A percentile compares a stretch with the other conserved stretches of the same genome.
phyloP scores from a whole-genome alignment of 92 coral and sea anemone species.

The Actinernus sp. region DNA sequence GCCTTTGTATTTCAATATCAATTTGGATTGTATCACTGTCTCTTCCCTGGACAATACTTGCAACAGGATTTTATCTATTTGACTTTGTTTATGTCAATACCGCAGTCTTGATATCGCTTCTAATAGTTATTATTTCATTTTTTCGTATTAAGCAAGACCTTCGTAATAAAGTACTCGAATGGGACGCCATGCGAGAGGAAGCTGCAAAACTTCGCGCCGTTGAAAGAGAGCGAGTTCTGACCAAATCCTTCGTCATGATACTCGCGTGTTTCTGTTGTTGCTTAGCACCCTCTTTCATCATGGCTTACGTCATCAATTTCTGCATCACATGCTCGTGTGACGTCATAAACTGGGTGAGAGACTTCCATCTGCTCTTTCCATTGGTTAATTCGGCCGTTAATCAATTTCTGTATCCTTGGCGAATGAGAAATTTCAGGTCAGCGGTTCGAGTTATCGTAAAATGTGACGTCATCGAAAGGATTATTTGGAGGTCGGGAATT shows the following conservation, averaged over 20 bases:
- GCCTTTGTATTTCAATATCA: slow-evolving; percentile 13
- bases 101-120: neutral
- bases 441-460: neutral
- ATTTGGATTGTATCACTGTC: slow-evolving; percentile 41
- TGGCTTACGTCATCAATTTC: slow-evolving; percentile 4
- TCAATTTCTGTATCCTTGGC: slow-evolving; percentile 5
- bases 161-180: neutral
- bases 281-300: neutral
- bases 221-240: neutral
- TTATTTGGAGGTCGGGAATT: too few species aligned
- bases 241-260: neutral
- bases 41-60: slow-evolving; percentile 7
- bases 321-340: neutral
- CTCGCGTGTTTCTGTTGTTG: neutral
- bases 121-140: neutral
- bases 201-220: slow-evolving; percentile 4
- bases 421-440: neutral
- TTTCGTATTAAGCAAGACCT: neutral
- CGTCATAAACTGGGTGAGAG: slow-evolving; percentile 1
- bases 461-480: neutral
- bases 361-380: neutral
- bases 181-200: slow-evolving; percentile 9
- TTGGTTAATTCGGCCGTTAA: slow-evolving; percentile 1
- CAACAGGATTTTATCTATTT: slow-evolving; percentile 18
- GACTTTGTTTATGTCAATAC: neutral